These are phyloP conservation scores for Melanocharis versteri DNA, from an alignment of 2,113 vertebrate species.

Conservation along the genomic window DNA sequence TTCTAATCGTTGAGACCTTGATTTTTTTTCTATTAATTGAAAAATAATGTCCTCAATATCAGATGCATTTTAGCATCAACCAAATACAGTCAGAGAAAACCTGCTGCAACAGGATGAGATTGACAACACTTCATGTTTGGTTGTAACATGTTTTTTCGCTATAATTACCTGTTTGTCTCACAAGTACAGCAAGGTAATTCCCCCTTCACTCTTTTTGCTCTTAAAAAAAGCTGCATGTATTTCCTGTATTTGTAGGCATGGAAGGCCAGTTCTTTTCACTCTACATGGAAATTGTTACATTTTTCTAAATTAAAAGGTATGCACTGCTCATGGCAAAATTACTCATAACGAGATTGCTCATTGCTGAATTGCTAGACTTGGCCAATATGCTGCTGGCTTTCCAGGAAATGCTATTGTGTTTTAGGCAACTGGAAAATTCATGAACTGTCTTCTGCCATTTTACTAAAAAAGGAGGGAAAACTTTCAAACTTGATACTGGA, in stretches of 20 bases:
- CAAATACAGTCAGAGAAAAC: constrained; percentile 25
- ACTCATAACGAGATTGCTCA: neutral
- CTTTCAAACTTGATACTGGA: neutral
- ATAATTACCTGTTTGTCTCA: constrained; percentile 34
- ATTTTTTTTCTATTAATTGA: constrained; percentile 36
- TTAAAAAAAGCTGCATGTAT: neutral
- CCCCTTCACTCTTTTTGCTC: neutral
- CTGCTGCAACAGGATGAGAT: constrained; percentile 9
- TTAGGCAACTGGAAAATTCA: neutral
- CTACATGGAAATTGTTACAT: neutral
- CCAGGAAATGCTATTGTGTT: neutral
- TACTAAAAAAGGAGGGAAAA: neutral
- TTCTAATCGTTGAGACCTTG: neutral
- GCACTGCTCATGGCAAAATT: neutral
- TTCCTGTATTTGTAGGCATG: neutral
- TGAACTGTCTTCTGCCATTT: neutral
- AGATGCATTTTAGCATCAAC: constrained; percentile 23
- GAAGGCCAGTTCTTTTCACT: neutral
- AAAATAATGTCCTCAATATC: constrained; percentile 43
- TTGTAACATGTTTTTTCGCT: constrained; percentile 8
- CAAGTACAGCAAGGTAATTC: neutral
- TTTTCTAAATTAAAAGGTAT: neutral
- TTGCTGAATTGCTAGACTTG: neutral
- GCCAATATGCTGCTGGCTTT: neutral
- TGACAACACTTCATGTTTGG: constrained; percentile 35